Conservation (phyloP, 92 coral and sea anemone species). For the Umimayanthus chanpuru region DNA sequence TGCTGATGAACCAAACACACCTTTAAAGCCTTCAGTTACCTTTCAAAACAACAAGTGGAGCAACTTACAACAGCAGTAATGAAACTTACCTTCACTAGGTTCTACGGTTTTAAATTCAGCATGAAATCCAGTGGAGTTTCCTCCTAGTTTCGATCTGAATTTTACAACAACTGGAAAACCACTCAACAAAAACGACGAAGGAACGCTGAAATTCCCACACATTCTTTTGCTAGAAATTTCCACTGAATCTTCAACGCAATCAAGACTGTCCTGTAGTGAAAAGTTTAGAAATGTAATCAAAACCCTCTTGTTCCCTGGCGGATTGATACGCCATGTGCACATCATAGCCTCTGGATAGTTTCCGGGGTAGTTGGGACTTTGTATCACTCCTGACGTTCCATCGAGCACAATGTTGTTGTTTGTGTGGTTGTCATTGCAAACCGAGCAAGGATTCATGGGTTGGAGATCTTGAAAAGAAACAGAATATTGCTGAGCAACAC, state of each 20-base stretch:
- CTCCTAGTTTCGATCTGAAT: slow-evolving; percentile 15
- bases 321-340: slow-evolving; percentile 33
- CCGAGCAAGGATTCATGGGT: slow-evolving; percentile 34
- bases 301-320: background rate
- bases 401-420: slow-evolving; percentile 33
- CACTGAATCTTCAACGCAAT: slow-evolving; percentile 29
- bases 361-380: slow-evolving; percentile 37
- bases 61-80: background rate
- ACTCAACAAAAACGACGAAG: slow-evolving; percentile 20
- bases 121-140: slow-evolving; percentile 32
- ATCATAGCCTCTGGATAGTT: background rate
- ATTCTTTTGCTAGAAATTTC: slow-evolving; percentile 4
- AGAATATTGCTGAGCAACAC: background rate
- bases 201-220: slow-evolving; percentile 1
- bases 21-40: too few relatives aligned
- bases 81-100: slow-evolving; percentile 16
- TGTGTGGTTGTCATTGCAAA: slow-evolving; percentile 19
- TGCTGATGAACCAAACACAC: too few relatives aligned
- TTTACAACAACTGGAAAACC: slow-evolving; percentile 3
- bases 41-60: too few relatives aligned
- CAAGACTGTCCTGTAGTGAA: background rate
- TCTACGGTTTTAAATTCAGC: background rate
- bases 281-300: slow-evolving; percentile 22
- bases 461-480: background rate
- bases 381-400: slow-evolving; percentile 14